These are phyloP conservation scores for Aythya baeri DNA, from an alignment of 2,113 vertebrate species.

Conservation along the genomic window DNA sequence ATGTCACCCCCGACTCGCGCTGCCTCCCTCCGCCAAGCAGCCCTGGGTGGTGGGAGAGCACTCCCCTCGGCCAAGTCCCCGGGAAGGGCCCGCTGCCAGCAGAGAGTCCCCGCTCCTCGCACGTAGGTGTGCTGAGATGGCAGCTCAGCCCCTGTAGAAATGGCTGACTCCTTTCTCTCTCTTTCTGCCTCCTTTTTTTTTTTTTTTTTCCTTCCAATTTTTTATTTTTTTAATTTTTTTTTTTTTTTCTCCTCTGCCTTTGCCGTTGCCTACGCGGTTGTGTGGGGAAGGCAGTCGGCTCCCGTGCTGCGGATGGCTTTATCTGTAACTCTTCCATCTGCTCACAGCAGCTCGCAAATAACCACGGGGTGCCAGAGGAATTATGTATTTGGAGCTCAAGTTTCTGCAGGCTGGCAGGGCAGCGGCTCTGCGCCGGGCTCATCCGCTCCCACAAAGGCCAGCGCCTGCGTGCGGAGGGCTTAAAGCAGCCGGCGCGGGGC, in stretches of 20 bases:
- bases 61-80: not conserved
- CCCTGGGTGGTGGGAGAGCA: not conserved
- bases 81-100: not conserved
- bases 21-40: slow-evolving; percentile 2
- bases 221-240: not conserved
- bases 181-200: not conserved
- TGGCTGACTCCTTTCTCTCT: slow-evolving; percentile 61
- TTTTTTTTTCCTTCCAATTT: not conserved
- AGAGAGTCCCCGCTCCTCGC: not conserved
- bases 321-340: slow-evolving; percentile 66
- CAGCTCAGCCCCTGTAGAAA: slow-evolving; percentile 55
- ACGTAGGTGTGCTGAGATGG: slow-evolving; percentile 47
- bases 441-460: slow-evolving; percentile 47
- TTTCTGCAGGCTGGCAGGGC: slow-evolving; percentile 64
- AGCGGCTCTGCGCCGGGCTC: slow-evolving; percentile 42
- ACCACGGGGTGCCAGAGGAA: slow-evolving; percentile 69
- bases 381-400: slow-evolving; percentile 61
- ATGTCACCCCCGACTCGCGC: slow-evolving; percentile 36
- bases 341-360: slow-evolving; percentile 68
- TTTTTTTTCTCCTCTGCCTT: not conserved
- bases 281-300: slow-evolving; percentile 58
- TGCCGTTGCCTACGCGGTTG: slow-evolving; percentile 52
- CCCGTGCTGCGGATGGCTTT: slow-evolving; percentile 68
- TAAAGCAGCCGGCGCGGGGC: not conserved
- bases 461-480: not conserved